A percentile compares a stretch with the other conserved stretches of the same genome.
Conservation (phyloP, 2,113 vertebrate species). For the Choloepus hoffmanni region DNA sequence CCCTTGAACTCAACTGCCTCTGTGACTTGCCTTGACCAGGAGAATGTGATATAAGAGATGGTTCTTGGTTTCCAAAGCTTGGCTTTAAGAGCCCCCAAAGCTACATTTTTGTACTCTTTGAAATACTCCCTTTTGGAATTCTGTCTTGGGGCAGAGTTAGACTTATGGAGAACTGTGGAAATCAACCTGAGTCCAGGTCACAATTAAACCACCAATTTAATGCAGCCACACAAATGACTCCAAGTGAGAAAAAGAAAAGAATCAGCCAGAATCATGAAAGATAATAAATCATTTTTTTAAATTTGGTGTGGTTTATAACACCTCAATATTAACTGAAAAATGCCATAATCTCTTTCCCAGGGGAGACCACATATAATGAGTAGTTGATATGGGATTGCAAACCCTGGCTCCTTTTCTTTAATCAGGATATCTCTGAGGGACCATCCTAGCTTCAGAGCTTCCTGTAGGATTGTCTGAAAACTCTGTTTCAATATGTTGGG, state of each 20-base stretch:
- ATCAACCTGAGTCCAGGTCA: background rate
- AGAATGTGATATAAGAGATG: background rate
- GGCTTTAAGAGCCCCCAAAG: background rate
- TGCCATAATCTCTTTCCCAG: too few relatives aligned
- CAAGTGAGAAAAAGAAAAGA: background rate
- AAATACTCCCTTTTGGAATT: background rate
- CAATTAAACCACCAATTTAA: background rate
- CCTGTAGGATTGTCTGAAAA: background rate
- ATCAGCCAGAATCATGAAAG: background rate
- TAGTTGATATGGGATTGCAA: background rate
- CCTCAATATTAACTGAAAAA: background rate
- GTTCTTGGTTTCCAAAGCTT: too few relatives aligned
- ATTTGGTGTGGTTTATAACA: background rate
- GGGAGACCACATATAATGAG: background rate
- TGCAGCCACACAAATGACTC: background rate
- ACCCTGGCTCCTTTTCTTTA: background rate
- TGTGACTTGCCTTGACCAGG: background rate
- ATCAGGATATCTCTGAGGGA: background rate
- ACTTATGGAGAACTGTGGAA: background rate
- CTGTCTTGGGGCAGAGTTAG: background rate
- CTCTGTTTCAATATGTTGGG: too few relatives aligned
- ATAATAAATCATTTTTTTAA: background rate
- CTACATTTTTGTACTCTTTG: background rate
- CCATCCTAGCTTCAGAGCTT: background rate
- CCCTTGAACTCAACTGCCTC: background rate